Evolutionary conservation across 2,888 invertebrate species (phyloP), one percentile per base, ranked within the genome.

Genomic region (Chloroclystis v-ata): DNA sequence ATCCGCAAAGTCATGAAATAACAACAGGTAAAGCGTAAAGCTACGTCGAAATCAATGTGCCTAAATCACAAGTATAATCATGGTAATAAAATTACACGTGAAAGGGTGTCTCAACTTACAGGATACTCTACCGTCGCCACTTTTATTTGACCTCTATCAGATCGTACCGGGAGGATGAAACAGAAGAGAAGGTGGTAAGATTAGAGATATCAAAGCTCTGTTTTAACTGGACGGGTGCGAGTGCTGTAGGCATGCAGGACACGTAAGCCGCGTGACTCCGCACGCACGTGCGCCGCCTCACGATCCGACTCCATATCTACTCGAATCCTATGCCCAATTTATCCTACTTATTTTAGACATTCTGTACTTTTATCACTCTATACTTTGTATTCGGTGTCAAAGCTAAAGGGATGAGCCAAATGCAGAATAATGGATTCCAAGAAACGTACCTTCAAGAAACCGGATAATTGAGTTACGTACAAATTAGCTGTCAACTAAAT

Each of bases 201-300:
- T 39, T 35, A 39, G 41, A 47, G 29, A 44, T 48, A 38, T 26
- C 42, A 38, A 56, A 55, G 73, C 56, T 70, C 77, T 66, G 54
- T 53, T 47, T 55, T 52, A 57, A 60, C 60, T 76, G 76, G 78
- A 40, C 66, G 60, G 39, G 65, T 56, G 59, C 65, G 28, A 60
- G 55, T 51, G 57, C 56, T 42, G 59, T 76, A 67, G 59, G 57
- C 58, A 78, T 65, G 66, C 73, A 51, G 59, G 56, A 49, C 80
- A 77, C 78, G 78, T 69, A 60, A 28, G 50, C 59, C 58, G 69
- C 78, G 78, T 80, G 80, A 76, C 78, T 75, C 69, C 71, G 55
- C 67, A 67, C 72, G 69, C 73, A 73, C 77, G 78, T 78, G 78
- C 64, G 65, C 67, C 37, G 78, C 64, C 57, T 78, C 67, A 52